phyloP scores from a whole-genome alignment of 2,113 vertebrate genomes.

The Pimephales promelas region DNA sequence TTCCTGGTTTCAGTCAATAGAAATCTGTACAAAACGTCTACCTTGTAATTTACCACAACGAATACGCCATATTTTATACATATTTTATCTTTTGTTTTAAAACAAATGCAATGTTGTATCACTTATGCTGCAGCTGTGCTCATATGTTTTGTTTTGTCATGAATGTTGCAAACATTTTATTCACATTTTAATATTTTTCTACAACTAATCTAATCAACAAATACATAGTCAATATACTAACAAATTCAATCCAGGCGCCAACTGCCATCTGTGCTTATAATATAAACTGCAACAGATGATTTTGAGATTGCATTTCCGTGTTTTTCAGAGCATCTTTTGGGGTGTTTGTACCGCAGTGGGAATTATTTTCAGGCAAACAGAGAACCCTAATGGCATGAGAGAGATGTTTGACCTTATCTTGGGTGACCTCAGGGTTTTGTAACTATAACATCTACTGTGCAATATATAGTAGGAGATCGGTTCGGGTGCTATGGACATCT shows the following conservation, averaged over 20 bases:
- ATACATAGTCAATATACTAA: not conserved
- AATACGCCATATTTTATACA: conserved; percentile 43
- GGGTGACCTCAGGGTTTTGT: conserved; percentile 72
- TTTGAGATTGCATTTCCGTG: not conserved
- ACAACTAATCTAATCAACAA: not conserved
- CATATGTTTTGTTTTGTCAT: not conserved
- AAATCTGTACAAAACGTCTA: conserved; percentile 17
- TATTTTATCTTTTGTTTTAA: conserved; percentile 40
- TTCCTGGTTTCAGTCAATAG: not conserved
- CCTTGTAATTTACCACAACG: not conserved
- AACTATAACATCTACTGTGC: conserved; percentile 54
- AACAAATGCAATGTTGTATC: conserved; percentile 26
- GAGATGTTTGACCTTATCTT: conserved; percentile 44
- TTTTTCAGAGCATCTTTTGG: conserved; percentile 9
- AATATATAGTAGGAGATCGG: conserved; percentile 32
- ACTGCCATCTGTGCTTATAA: conserved; percentile 20
- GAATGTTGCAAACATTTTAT: conserved; percentile 9
- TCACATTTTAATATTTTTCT: conserved; percentile 31
- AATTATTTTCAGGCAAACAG: conserved; percentile 9
- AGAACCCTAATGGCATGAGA: conserved; percentile 26
- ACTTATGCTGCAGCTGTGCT: not conserved
- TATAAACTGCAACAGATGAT: conserved; percentile 26
- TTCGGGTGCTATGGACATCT: conserved; percentile 37
- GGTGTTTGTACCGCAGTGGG: not conserved
- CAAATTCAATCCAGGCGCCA: not conserved